phyloP scores from a whole-genome alignment of 2,113 vertebrate genomes.

The Ancistrus triradiatus region DNA sequence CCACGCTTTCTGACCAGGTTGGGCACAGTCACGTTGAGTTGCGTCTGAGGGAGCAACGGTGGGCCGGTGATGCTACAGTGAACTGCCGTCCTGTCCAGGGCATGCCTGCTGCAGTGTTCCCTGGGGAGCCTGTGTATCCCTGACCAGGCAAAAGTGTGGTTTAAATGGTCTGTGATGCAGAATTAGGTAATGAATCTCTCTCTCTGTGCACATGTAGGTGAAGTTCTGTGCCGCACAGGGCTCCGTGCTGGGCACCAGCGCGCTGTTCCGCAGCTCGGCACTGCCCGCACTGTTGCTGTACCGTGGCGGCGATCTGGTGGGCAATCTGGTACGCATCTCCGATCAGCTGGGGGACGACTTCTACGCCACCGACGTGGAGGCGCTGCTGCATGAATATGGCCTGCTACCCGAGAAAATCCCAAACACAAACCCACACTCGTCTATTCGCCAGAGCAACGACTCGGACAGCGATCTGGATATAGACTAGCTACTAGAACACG shows the following conservation, averaged over 20 bases:
- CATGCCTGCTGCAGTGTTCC: no score
- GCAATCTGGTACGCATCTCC: slow-evolving; percentile 94
- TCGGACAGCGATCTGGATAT: slow-evolving; percentile 94
- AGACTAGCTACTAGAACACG: slow-evolving; percentile 62
- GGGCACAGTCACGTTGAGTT: no score
- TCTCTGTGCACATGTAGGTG: no score
- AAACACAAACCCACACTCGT: slow-evolving; percentile 46
- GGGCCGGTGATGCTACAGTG: no score
- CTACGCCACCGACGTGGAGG: slow-evolving; percentile 92
- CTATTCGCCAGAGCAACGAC: slow-evolving; percentile 74
- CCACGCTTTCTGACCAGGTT: no score
- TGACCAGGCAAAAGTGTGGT: no score
- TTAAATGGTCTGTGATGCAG: no score
- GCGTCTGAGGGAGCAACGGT: no score
- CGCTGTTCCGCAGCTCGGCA: slow-evolving; percentile 82
- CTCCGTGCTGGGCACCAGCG: slow-evolving; percentile 84
- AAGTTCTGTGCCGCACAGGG: slow-evolving; percentile 92
- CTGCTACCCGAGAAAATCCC: slow-evolving; percentile 84
- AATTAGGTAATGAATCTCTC: no score
- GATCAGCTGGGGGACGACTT: slow-evolving; percentile 97
- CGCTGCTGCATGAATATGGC: slow-evolving; percentile 89
- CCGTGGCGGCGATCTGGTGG: slow-evolving; percentile 88
- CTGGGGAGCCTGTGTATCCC: no score
- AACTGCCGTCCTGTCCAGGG: no score
- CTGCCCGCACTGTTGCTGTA: slow-evolving; percentile 91